Conservation (phyloP, 2,113 vertebrate genomes). For the Pampusana beccarii region DNA sequence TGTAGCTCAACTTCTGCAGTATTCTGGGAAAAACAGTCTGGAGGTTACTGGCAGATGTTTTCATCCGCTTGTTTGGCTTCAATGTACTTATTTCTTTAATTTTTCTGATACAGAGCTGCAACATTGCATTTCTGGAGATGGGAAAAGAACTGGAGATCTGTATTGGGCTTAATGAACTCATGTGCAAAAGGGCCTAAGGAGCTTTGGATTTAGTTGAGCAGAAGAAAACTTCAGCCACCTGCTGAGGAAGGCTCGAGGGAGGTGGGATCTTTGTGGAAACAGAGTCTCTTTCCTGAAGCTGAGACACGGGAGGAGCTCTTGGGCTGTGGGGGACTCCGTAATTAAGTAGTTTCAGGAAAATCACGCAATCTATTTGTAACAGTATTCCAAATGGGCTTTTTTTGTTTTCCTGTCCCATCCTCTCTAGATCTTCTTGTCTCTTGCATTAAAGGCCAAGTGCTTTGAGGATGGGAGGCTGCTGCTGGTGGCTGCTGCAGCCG, state of each 20-base stretch:
- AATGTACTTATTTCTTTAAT: not conserved
- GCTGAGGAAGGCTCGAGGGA: not conserved
- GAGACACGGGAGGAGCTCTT: not conserved
- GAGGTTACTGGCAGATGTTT: not conserved
- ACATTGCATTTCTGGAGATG: not conserved
- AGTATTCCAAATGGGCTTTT: not conserved
- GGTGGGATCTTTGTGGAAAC: not conserved
- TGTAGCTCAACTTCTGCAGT: not conserved
- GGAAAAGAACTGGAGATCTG: not conserved
- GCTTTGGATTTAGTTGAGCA: not conserved
- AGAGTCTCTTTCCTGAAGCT: not conserved
- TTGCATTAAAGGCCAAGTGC: not conserved
- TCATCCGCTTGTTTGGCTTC: not conserved
- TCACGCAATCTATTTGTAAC: not conserved
- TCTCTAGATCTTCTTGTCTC: not conserved
- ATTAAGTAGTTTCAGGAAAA: not conserved
- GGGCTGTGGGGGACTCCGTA: accelerated
- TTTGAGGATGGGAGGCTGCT: not conserved
- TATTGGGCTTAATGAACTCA: not conserved
- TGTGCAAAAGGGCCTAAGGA: not conserved
- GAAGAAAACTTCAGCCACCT: not conserved
- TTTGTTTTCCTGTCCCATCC: not conserved
- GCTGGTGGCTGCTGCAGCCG: not conserved
- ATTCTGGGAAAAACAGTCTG: not conserved
- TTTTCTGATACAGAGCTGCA: not conserved